These are phyloP conservation scores for Sclerurus mexicanus DNA, from an alignment of 2,113 vertebrate genomes.

Conservation along the genomic window DNA sequence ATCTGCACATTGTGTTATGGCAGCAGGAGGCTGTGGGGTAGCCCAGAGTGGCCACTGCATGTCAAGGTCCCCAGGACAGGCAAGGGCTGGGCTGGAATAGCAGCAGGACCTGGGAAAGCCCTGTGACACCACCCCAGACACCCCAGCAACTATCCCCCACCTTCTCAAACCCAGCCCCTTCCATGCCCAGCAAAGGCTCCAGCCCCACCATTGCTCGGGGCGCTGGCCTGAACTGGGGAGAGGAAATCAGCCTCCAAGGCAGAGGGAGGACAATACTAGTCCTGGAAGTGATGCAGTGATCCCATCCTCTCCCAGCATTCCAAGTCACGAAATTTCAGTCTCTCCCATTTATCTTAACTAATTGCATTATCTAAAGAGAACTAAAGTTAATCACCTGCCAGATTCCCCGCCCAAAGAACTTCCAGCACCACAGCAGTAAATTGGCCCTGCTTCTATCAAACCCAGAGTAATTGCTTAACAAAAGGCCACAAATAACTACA, in stretches of 20 bases:
- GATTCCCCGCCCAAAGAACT: neutral
- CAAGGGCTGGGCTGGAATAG: neutral
- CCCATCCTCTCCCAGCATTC: neutral
- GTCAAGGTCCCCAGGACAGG: fast-evolving
- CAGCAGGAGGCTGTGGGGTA: neutral
- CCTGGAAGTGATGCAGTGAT: neutral
- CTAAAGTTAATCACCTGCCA: neutral
- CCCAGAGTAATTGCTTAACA: neutral
- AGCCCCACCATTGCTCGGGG: neutral
- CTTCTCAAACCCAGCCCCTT: neutral
- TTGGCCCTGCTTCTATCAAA: neutral
- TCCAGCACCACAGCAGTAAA: neutral
- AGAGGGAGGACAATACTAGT: neutral
- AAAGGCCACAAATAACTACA: neutral
- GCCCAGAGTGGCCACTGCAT: neutral
- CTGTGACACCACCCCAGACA: fast-evolving
- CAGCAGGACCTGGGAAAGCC: fast-evolving
- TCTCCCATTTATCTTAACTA: neutral
- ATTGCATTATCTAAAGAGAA: neutral
- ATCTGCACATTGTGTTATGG: fast-evolving
- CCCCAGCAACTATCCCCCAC: fast-evolving
- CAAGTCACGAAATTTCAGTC: neutral
- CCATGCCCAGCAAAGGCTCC: neutral
- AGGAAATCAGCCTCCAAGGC: neutral
- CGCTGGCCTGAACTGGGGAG: neutral